Evolutionary conservation across 2,113 vertebrate species (phyloP), one percentile per base, ranked within the genome.

Genomic region (Pituophis catenifer): DNA sequence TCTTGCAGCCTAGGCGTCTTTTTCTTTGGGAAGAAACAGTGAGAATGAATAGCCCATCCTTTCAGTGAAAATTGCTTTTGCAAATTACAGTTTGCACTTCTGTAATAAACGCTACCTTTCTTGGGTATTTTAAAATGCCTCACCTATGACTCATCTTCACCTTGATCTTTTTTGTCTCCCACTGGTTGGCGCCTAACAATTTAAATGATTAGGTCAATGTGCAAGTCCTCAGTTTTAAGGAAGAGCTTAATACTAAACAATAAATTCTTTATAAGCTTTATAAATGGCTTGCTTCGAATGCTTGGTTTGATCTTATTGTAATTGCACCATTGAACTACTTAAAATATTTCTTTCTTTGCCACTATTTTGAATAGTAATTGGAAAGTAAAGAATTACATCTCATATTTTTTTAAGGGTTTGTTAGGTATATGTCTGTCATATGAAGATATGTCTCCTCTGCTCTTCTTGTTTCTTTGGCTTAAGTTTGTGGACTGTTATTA

Each of bases 261-360:
- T 75, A 53, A 93, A 93, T 95, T 91, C 93, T 89, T 95, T 38
- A 38, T 38, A 38, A 38, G 93, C 94, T 96, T 92, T 92, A 17
- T 88, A 91, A 94, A 94, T 94, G 94, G 96, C 59, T 89, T 29
- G 0, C 93, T 95, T 89, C 19, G 62, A 89, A 89, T 95, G 94
- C 95, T 95, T 95, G 86, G 55, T 88, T 96, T 96, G 95, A 95
- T 92, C 87, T 94, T 0, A 0, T 94, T 96, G 88, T 96, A 96
- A 96, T 90, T 95, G 91, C 93, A 94, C 59, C 92, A 92, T 93
- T 88, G 88, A 94, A 92, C 89, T 89, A 93, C 9, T 0, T 91
- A 95, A 96, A 95, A 95, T 38, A 26, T 96, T 96, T 96, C 95
- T 52, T 50, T 96, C 93, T 95, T 92, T 87, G 12, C 65, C 5